Evolutionary conservation across 1,140 invertebrate species (phyloP), one percentile per base, ranked within the genome.

Genomic region (Sesamia nonagrioides): DNA sequence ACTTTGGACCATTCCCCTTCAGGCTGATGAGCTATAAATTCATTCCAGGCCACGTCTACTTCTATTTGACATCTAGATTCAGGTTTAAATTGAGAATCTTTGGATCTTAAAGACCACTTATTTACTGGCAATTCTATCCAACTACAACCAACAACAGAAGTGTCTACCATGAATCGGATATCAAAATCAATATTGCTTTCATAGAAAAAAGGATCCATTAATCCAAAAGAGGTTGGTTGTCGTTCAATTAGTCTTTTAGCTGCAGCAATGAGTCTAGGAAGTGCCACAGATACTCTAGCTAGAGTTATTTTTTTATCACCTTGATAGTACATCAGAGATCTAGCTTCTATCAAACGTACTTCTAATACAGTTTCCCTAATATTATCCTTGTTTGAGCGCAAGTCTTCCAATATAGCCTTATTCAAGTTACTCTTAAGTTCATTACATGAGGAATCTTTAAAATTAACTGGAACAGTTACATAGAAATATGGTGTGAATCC

Each of bases 111-210:
- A 60, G 95, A 96, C 97, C 99, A 99, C 69, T 96, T 97, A 33
- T 96, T 96, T 17, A 96, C 88, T 37, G 98, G 97, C 37, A 99
- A 91, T 95, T 99, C 98, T 85, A 99, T 98, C 99, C 99, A 99
- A 90, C 97, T 98, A 91, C 99, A 99, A 1, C 99, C 99, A 40
- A 99, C 97, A 42, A 99, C 97, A 84, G 97, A 95, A 11, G 97
- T 97, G 89, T 99, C 99, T 40, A 99, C 98, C 99, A 99, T 99
- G 94, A 99, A 99, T 76, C 98, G 96, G 85, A 99, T 98, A 95
- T 99, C 99, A 96, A 99, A 99, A 95, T 99, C 99, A 84, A 99
- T 98, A 93, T 99, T 99, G 48, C 98, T 98, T 95, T 99, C 99
- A 95, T 97, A 95, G 89, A 95, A 95, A 15, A 78, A 79, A 73